Percentiles rank a stretch among this genome's conserved stretches.
phyloP scores from a whole-genome alignment of 2,888 invertebrate genomes.

The Tribolium freemani region DNA sequence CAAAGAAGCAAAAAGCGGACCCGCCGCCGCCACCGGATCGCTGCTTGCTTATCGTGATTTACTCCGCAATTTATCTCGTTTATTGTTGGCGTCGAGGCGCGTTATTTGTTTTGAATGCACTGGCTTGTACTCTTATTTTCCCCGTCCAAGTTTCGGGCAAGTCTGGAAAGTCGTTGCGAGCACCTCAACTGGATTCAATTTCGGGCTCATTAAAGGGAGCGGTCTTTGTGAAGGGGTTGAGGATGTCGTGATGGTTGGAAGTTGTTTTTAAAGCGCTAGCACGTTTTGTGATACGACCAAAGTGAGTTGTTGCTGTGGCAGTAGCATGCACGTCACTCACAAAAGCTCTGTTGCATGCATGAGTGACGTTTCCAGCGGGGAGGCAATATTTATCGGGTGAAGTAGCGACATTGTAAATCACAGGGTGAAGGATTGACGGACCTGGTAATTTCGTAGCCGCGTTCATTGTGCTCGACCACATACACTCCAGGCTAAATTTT shows the following conservation, averaged over 20 bases:
- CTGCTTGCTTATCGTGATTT: conserved; percentile 37
- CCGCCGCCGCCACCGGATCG: conserved; percentile 33
- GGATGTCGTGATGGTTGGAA: conserved; percentile 23
- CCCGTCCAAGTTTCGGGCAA: no score
- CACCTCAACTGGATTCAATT: conserved; percentile 11
- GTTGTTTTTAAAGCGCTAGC: conserved; percentile 31
- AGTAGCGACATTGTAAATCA: conserved; percentile 59
- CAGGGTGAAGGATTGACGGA: conserved; percentile 52
- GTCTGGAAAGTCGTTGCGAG: no score
- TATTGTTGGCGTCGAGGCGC: conserved; percentile 24
- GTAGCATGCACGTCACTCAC: conserved; percentile 50
- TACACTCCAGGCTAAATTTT: conserved; percentile 43
- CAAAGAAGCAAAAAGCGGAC: conserved; percentile 29
- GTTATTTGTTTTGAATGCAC: conserved; percentile 33
- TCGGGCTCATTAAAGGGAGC: conserved; percentile 10
- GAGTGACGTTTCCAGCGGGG: conserved; percentile 51
- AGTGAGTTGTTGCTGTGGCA: conserved; percentile 53
- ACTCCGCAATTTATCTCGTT: conserved; percentile 36
- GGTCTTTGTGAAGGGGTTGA: conserved; percentile 5
- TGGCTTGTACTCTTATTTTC: background rate
- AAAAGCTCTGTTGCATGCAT: conserved; percentile 50
- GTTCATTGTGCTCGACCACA: conserved; percentile 53
- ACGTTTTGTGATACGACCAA: conserved; percentile 30
- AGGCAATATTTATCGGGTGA: conserved; percentile 57
- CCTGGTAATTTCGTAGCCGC: conserved; percentile 56